Evolutionary conservation across 2,888 invertebrate species (phyloP), one percentile per base, ranked within the genome.

Genomic region (Parnassius mnemosyne): DNA sequence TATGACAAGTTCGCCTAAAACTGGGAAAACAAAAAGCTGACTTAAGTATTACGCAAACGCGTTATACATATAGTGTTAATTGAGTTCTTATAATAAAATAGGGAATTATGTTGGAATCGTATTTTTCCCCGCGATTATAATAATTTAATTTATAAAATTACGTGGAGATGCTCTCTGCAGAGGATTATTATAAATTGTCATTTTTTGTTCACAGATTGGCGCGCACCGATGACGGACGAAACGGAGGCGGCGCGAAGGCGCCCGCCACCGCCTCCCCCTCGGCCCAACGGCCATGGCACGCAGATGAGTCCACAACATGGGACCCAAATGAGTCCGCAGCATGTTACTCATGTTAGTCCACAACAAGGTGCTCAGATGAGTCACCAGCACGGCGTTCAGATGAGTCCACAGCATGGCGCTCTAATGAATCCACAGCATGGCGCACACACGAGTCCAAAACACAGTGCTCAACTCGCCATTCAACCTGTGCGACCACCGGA

Each of bases 171-270:
- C 3, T 11, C 3, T 44, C 5, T 9, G 12, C n/a, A 2, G 49
- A 49, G n/a, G n/a, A n/a, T 49, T 49, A 20, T 50, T 42, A n/a
- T 54, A 43, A 10, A 9, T 9, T 16, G 42, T 65, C 1, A 20
- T 66, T 65, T 54, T 34, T 83, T 79, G 70, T 75, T 71, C 46
- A 65, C 81, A 90, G 90, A 90, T 89, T 90, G 90, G 90, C 90
- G 90, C 84, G 88, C 89, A 75, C 90, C 90, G 76, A 90, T 90
- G 90, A 79, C 84, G 64, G 90, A 90, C 76, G 90, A 89, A 74
- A 73, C 86, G 80, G 89, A 89, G 81, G 85, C 83, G 81, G 84
- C 82, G 73, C 78, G 87, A 81, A 82, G 78, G 68, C 79, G 87
- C 73, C 87, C 82, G 71, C 83, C 71, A 50, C 71, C 85, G 67